phyloP scores from a whole-genome alignment of 2,888 invertebrate species.

The Coelopa pilipes region DNA sequence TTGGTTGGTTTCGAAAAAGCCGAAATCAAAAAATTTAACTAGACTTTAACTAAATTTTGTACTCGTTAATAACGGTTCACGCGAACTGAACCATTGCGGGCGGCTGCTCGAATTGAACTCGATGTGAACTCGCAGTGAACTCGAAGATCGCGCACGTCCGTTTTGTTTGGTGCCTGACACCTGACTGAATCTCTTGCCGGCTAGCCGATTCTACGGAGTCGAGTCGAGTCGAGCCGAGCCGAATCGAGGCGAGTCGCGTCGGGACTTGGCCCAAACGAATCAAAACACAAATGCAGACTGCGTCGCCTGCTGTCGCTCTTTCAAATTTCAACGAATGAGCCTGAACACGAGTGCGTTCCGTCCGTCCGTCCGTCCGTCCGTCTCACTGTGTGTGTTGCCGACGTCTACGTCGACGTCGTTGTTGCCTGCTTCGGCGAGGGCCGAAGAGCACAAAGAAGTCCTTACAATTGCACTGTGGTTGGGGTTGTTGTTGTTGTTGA shows the following conservation, averaged over 20 bases:
- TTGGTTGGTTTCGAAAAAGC: not conserved
- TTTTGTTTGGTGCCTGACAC: conserved; percentile 67
- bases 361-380: not conserved
- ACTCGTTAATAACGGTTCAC: not conserved
- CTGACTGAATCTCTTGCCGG: conserved; percentile 66
- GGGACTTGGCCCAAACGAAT: conserved; percentile 47
- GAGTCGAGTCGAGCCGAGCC: too few species aligned
- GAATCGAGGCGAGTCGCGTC: too few species aligned
- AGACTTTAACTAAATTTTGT: not conserved
- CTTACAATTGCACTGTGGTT: conserved; percentile 43
- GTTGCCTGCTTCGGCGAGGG: conserved; percentile 12
- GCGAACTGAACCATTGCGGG: not conserved
- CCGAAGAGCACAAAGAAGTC: conserved; percentile 24
- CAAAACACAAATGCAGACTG: conserved; percentile 36
- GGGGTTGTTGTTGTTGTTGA: conserved; percentile 39
- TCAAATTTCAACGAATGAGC: conserved; percentile 25
- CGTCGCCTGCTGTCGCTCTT: conserved; percentile 32
- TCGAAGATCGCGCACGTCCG: conserved; percentile 57
- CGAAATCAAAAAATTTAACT: too few species aligned
- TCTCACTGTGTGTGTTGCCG: conserved; percentile 21
- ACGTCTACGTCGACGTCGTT: conserved; percentile 23
- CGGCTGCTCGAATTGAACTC: conserved; percentile 27
- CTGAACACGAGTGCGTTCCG: conserved; percentile 27
- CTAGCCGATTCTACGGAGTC: conserved; percentile 61
- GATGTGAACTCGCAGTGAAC: conserved; percentile 28